Base-by-base conservation (phyloP, 2,888 invertebrate genomes). In the Standfussiana lucernea region DNA sequence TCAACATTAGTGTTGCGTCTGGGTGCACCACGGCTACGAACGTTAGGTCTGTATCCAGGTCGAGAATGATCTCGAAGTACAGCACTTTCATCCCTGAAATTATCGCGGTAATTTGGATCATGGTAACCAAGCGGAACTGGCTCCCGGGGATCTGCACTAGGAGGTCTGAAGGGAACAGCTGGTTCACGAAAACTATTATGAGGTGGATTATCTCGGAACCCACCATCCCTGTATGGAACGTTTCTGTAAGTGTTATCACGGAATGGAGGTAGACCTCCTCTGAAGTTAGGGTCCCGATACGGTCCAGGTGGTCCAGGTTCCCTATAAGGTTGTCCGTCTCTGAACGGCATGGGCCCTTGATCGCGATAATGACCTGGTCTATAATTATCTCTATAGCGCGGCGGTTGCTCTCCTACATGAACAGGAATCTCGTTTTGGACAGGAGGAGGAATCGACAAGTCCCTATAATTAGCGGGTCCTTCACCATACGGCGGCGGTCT, bases 371-470 rank as follows among this genome's bases (percentile, higher is more conserved):
- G 94, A 24, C 93, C 93, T 37, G 94, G 93, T 88, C 96, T 93
- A 86, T 92, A 96, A 88, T 94, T 95, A 78, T 96, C 96, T 75
- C 96, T 92, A 86, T 91, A 96, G n/a, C 96, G 94, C 18, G 92
- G 88, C 69, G 92, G 92, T 75, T 87, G 88, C 42, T 96, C 96
- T 18, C 93, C 94, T 32, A 95, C 93, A 79, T 96, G 96, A 62
- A 96, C 94, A n/a, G 96, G 95, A 79, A 96, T 95, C 84, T 96
- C 96, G 75, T 88, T 93, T 82, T 90, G 93, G 53, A 90, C 88
- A 59, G 75, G 79, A 28, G 94, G 86, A 11, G 93, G 90, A 83
- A 95, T 86, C 15, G 95, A 89, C 87, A 93, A 86, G 73, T 95
- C 94, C 83, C 96, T 93, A 81, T 94, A 94, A 8, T 91, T 92